Percentiles rank a stretch among this genome's conserved stretches.
phyloP scores from a whole-genome alignment of 2,113 vertebrate genomes.

The Atractosteus spatula region DNA sequence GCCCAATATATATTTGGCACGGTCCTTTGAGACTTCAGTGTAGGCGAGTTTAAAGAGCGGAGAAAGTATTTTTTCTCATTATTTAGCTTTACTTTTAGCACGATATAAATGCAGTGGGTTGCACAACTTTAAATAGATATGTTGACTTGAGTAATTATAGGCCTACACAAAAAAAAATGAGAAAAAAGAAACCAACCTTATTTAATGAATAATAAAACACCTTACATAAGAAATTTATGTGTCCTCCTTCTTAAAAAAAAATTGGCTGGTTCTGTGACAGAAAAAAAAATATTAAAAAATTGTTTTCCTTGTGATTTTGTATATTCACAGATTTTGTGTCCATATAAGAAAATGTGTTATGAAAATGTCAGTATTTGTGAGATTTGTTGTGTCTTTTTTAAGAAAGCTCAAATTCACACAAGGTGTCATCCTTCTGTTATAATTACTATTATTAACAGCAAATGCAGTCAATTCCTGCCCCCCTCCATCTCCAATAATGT shows the following conservation, averaged over 20 bases:
- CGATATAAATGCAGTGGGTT: conserved; percentile 57
- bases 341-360: too few relatives aligned
- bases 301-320: conserved; percentile 63
- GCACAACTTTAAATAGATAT: conserved; percentile 57
- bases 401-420: too few relatives aligned
- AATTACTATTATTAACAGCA: too few relatives aligned
- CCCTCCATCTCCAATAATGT: too few relatives aligned
- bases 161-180: conserved; percentile 53
- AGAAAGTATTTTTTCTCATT: conserved; percentile 32
- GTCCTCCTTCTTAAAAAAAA: conserved; percentile 32
- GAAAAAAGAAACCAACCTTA: conserved; percentile 56
- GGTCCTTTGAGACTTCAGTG: conserved; percentile 16
- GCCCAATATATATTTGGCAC: conserved; percentile 1
- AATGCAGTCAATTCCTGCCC: too few relatives aligned
- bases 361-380: too few relatives aligned
- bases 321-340: conserved; percentile 53
- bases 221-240: conserved; percentile 66
- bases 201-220: conserved; percentile 60
- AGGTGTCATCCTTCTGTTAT: too few relatives aligned
- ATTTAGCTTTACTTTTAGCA: conserved; percentile 33
- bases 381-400: too few relatives aligned
- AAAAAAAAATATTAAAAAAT: conserved; percentile 67
- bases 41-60: conserved; percentile 20
- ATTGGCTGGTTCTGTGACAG: conserved; percentile 57
- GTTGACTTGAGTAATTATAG: conserved; percentile 66